Evolutionary conservation across 2,888 invertebrate species (phyloP).

Genomic region (Notocelia uddmanniana): DNA sequence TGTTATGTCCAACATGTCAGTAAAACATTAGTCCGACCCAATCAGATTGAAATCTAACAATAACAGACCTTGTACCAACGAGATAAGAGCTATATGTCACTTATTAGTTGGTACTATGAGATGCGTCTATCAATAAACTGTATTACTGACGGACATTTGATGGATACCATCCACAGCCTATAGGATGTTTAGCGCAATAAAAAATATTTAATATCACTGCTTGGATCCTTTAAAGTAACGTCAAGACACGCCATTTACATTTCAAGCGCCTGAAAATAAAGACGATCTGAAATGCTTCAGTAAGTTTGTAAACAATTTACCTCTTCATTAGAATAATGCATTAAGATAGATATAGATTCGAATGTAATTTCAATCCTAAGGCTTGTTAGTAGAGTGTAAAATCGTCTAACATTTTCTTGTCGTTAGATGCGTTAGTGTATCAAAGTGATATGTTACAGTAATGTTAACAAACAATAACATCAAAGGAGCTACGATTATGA

Average conservation of each 20-base stretch:
- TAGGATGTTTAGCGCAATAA: slow-evolving; percentile 44
- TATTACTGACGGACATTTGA: slow-evolving; percentile 36
- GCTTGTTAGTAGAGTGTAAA: not conserved
- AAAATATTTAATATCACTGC: slow-evolving; percentile 30
- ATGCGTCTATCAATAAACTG: slow-evolving; percentile 17
- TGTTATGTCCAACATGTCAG: slow-evolving; percentile 23
- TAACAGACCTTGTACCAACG: not conserved
- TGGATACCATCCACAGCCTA: slow-evolving; percentile 25
- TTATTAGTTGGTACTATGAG: slow-evolving; percentile 8
- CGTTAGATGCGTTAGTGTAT: not conserved
- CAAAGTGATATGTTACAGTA: slow-evolving; percentile 1
- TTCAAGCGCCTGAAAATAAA: not conserved
- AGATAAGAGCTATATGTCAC: not conserved
- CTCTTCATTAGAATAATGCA: slow-evolving; percentile 2
- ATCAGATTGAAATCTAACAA: not conserved
- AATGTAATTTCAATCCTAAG: not conserved
- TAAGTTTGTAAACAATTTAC: slow-evolving; percentile 14
- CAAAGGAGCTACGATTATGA: slow-evolving; percentile 60
- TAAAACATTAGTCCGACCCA: slow-evolving; percentile 1
- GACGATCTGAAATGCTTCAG: not conserved
- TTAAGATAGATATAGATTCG: not conserved
- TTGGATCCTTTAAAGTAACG: not conserved
- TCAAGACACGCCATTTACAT: not conserved
- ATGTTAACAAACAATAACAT: slow-evolving; percentile 49
- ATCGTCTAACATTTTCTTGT: not conserved